Evolutionary conservation across 92 coral and sea anemone genomes (phyloP), one percentile per base, ranked within the genome.

Genomic region (Phenganax marumi): DNA sequence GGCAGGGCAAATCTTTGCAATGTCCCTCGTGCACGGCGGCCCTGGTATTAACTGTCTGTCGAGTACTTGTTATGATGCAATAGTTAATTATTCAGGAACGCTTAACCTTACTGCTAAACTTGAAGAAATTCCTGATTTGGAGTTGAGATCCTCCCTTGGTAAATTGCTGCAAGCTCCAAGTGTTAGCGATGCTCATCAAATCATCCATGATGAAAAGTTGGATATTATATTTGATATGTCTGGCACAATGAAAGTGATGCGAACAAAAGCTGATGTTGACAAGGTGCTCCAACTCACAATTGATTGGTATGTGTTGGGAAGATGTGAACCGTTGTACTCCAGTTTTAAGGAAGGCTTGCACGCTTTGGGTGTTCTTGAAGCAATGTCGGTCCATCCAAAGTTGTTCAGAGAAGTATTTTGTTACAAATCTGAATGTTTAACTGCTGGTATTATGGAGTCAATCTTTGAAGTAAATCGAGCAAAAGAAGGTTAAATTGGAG

Each of bases 1-100:
- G 51, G 86, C 89, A 25, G 89, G 86, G 16, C 82, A 83, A 68
- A 76, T 87, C 22, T 75, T 88, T 79, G 87, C 88, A 8, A 71
- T 88, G 82, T 88, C 88, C 8, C 73, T 88, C 50, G 90, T 79
- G 2, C 88, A 88, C 57, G 75, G 84, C 8, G 62, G 75, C 56
- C 84, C 75, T 21, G 2, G 57, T 22, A 12, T 60, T 58, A 62
- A 63, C 18, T 64, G 75, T 60, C 81, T 81, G 56, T 0, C 14
- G 13, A 26, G 46, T 21, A 16, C 47, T 55, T 0, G 73, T 12
- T 56, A 74, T 72, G 3, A 72, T 68, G 74, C 46, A 51, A 26
- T 86, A 19, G 60, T 63, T 46, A 73, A 83, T 33, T 70, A 18
- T 22, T 21, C 75, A 26, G 75, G 21, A 65, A 16, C 51, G 9